Evolutionary conservation across 2,888 invertebrate genomes (phyloP), one percentile per base, ranked within the genome.

Genomic region (Griposia aprilina): DNA sequence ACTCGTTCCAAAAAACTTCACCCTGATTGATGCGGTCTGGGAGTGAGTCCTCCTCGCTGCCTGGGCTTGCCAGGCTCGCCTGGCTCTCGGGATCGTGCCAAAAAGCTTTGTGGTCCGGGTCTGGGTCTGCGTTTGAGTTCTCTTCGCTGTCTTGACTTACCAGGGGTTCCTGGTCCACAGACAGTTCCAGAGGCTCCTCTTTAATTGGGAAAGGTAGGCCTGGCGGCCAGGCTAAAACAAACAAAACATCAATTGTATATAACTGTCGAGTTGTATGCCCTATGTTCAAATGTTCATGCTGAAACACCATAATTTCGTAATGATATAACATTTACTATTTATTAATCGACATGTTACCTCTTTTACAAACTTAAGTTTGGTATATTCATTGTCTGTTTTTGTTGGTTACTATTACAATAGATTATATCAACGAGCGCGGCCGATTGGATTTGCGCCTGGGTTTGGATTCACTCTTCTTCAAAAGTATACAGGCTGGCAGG

Each of bases 221-320:
- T 59, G 13, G 20, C 60, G 70, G 75, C 85, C 85, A 17, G 23
- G 13, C 82, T 82, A 62, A n/a, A 81, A 81, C 57, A 63, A 85
- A 15, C 10, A 59, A 70, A 59, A 72, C 15, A n/a, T 26, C 41
- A 30, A 15, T 52, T 30, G 23, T 50, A 36, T 45, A 59, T 26
- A 52, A 55, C n/a, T 62, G n/a, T 45, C 30, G 0, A 52, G 10
- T 55, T 50, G 26, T 6, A 30, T 63, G 0, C 0, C n/a, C 15
- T 17, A n/a, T 41, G 6, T 41, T 60, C 8, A 11, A 76, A 48
- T n/a, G 20, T 36, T 48, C 76, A 15, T 7, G 8, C 10, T 2
- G 17, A 55, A 55, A 15, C 15, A 26, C 11, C 23, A 30, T 73
- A 36, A 67, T 68, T 30, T 66, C 11, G 7, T 11, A 48, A 50